These are phyloP conservation scores for Rhizoglyphus robini DNA, from an alignment of 1,140 invertebrate genomes.

Conservation along the genomic window DNA sequence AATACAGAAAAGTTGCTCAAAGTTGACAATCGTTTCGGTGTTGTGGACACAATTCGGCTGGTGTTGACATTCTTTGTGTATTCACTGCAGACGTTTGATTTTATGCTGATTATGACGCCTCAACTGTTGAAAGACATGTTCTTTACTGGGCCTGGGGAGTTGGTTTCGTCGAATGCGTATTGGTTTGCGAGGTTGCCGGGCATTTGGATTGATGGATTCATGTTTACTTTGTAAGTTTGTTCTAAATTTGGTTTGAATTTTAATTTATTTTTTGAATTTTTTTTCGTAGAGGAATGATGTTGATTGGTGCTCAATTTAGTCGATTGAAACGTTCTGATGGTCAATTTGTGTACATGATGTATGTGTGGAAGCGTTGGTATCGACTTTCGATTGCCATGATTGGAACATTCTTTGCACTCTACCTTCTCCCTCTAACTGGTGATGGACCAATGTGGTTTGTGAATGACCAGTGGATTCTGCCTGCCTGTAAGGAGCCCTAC, in stretches of 20 bases:
- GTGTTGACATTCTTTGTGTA: not conserved
- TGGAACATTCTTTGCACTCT: not conserved
- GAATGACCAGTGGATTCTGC: not conserved
- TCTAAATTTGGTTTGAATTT: not conserved
- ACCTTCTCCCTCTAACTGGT: not conserved
- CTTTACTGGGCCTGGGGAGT: not conserved
- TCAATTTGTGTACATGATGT: not conserved
- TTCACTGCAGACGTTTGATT: not conserved
- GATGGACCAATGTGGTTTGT: slow-evolving; percentile 7
- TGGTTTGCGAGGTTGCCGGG: not conserved
- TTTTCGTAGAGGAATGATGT: not conserved
- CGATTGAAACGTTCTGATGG: not conserved
- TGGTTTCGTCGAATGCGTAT: not conserved
- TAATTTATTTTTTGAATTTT: too few relatives aligned
- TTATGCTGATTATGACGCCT: not conserved
- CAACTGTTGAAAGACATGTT: not conserved
- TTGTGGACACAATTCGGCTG: not conserved
- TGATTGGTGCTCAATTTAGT: not conserved
- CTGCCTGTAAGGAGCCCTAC: not conserved
- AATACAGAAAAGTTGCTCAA: not conserved
- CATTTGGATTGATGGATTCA: slow-evolving; percentile 13
- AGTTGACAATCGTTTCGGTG: not conserved
- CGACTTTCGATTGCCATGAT: not conserved
- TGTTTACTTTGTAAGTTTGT: not conserved
- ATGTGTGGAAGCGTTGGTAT: slow-evolving; percentile 3